Base-by-base conservation (phyloP, 2,797 vertebrate species). In the Neoniphon sammara region DNA sequence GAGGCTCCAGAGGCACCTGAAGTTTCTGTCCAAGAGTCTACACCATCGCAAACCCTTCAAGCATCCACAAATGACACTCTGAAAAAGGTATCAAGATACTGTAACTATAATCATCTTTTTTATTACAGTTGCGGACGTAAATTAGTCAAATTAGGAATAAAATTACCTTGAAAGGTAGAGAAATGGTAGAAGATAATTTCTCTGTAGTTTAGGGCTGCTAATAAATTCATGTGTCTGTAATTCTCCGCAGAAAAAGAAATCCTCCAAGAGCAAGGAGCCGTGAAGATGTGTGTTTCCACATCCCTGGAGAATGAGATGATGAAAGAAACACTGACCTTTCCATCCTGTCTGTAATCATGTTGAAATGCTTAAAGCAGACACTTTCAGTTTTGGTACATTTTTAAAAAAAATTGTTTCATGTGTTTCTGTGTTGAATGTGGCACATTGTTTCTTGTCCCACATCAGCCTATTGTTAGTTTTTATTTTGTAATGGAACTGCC, bases 191-290 rank as follows among this genome's bases (percentile, higher is more conserved):
- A 0, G 23, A 39, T 54, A 0, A 15, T 49, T 39, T 42, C 11
- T 52, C 39, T 3, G 5, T 30, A 55, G 54, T 27, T 18, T 30
- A 20, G 5, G 20, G 49, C 5, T 11, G 3, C 42, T 70, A 11
- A 36, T 47, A 8, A 17, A 23, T 0, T 6, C 0, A 0, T 54
- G 55, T 50, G 60, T 59, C 14, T 79, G 10, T 75, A 0, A 15
- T 63, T 74, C 34, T 75, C 46, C 46, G 62, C 88, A 93, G 91
- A 91, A 91, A 74, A 90, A 82, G 44, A 90, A 88, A 70, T 86
- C 85, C 0, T 80, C 83, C 14, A 80, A 85, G 68, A 75, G 11
- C 64, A 58, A 44, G 4, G 74, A 73, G 49, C 50, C 21, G 1
- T 72, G 77, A 85, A 20, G 71, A 77, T 20, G 34, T 55, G 50